Conservation (phyloP, 2,113 vertebrate genomes). For the Ciconia maguari region DNA sequence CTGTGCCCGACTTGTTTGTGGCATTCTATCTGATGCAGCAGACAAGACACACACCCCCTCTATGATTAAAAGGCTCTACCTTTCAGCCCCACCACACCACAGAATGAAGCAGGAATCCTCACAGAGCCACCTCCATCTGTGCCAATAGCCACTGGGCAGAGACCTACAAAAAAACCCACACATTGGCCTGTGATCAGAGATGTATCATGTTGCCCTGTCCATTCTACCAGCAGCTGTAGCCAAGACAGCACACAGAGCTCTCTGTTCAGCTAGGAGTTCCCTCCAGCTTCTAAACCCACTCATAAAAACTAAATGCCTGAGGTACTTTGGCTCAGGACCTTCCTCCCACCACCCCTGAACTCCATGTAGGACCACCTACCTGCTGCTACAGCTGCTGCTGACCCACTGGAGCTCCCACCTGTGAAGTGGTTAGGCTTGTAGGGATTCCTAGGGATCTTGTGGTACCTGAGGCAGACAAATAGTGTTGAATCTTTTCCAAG, state of each 20-base stretch:
- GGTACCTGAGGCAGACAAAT: conserved; percentile 48
- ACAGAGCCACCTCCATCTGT: conserved; percentile 69
- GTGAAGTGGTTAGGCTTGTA: conserved; percentile 65
- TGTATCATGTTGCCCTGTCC: background rate
- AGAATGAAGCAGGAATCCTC: conserved; percentile 67
- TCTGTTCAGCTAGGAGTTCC: background rate
- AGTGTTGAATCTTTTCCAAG: background rate
- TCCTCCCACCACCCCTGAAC: background rate
- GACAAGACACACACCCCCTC: background rate
- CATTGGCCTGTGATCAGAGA: background rate
- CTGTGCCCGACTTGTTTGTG: background rate
- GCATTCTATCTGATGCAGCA: background rate
- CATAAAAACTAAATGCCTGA: background rate
- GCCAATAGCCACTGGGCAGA: conserved; percentile 69
- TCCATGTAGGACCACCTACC: conserved; percentile 23
- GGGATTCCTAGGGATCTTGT: conserved; percentile 66
- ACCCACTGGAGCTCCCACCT: conserved; percentile 72
- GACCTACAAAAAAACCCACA: conserved; percentile 44
- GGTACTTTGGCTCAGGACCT: background rate
- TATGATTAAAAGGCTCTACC: conserved; percentile 41
- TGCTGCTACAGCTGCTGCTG: conserved; percentile 69
- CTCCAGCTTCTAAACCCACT: background rate
- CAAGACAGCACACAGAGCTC: background rate
- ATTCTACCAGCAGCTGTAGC: background rate
- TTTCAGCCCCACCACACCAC: conserved; percentile 72